Conservation (phyloP, 1,140 invertebrate genomes). For the Euwallacea fornicatus region DNA sequence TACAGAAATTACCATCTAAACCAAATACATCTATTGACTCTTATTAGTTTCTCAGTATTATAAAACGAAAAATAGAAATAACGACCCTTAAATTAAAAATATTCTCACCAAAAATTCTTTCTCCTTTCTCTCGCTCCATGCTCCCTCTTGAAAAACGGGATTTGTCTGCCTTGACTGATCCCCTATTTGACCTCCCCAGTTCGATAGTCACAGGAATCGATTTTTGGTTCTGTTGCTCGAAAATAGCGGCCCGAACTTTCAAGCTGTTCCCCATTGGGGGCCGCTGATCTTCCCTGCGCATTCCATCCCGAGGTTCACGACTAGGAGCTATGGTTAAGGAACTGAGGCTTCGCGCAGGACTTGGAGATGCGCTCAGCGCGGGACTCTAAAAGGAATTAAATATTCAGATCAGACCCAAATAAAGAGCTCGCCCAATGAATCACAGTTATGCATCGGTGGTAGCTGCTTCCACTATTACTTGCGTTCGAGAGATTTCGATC, state of each 20-base stretch:
- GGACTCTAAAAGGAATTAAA: background rate
- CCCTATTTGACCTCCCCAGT: conserved; percentile 1
- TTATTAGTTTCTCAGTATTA: too few relatives aligned
- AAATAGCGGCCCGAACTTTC: conserved; percentile 45
- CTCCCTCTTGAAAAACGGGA: background rate
- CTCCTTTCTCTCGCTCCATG: conserved; percentile 18
- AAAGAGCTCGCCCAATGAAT: too few relatives aligned
- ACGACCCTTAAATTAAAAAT: too few relatives aligned
- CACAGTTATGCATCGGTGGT: too few relatives aligned
- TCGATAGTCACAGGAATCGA: conserved; percentile 20
- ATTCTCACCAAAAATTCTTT: too few relatives aligned
- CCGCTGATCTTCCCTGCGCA: background rate
- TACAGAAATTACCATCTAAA: too few relatives aligned
- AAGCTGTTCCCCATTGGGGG: conserved; percentile 38
- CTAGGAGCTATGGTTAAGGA: background rate
- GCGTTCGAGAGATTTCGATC: too few relatives aligned
- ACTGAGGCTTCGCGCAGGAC: conserved; percentile 17
- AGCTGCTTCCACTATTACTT: too few relatives aligned
- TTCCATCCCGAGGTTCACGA: background rate
- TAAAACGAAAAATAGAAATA: too few relatives aligned
- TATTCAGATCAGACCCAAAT: background rate
- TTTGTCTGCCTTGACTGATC: background rate
- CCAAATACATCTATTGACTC: too few relatives aligned
- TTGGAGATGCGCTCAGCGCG: background rate
- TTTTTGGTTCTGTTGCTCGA: conserved; percentile 45